Percentiles rank a stretch among this genome's conserved stretches.
Evolutionary conservation across 2,797 vertebrate genomes (phyloP).

Genomic region (Enteromius afrohamiltoni): DNA sequence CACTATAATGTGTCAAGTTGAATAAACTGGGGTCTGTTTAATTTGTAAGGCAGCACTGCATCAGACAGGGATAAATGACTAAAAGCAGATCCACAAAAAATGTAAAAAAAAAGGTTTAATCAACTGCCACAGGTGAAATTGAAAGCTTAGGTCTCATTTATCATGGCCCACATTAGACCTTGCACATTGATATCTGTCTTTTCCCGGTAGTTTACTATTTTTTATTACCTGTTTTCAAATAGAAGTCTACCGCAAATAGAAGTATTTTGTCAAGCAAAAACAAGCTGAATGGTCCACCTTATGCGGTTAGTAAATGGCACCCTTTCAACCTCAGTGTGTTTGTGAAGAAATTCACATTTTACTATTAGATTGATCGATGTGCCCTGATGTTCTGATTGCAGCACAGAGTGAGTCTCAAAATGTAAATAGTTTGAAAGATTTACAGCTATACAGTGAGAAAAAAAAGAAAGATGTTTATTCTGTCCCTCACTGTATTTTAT

Average conservation of each 20-base stretch:
- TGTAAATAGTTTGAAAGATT: neutral
- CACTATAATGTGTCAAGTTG: neutral
- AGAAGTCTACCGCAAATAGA: neutral
- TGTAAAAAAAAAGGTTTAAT: constrained; percentile 12
- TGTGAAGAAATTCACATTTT: neutral
- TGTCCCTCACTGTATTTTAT: neutral
- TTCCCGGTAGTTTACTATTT: neutral
- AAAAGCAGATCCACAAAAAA: neutral
- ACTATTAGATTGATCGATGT: constrained; percentile 9
- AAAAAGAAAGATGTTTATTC: neutral
- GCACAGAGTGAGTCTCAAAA: neutral
- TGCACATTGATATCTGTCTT: neutral
- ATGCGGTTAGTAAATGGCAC: neutral
- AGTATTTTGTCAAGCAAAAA: constrained; percentile 21
- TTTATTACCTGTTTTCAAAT: constrained; percentile 1
- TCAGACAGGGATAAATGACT: constrained; percentile 32
- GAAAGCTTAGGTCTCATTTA: constrained; percentile 44
- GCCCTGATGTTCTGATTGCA: neutral
- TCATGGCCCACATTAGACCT: constrained; percentile 16
- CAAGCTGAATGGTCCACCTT: neutral
- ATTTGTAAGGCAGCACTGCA: neutral
- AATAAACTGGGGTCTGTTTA: neutral
- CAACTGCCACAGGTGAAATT: constrained; percentile 40
- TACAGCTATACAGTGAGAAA: neutral
- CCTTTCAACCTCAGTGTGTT: neutral